These are phyloP conservation scores for Anisognathus igniventris DNA, from an alignment of 2,797 vertebrate genomes.

Conservation along the genomic window DNA sequence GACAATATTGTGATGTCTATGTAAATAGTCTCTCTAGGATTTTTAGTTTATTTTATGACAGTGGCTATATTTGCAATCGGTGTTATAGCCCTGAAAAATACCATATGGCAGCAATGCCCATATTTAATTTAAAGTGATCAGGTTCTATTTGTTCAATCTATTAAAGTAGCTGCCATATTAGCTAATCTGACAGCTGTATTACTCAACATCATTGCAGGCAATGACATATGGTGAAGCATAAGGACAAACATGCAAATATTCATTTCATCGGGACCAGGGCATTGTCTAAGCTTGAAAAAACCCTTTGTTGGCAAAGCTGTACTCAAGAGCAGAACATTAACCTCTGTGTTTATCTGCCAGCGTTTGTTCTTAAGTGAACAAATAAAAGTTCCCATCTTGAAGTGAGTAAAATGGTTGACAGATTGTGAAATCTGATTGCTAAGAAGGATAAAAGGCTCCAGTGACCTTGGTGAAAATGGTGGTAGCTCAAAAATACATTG, in stretches of 20 bases:
- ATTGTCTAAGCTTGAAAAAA: not conserved
- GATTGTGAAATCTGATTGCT: not conserved
- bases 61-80: not conserved
- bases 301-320: slow-evolving; percentile 4
- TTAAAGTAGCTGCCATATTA: slow-evolving; percentile 17
- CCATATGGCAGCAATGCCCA: not conserved
- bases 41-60: not conserved
- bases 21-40: not conserved
- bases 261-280: not conserved
- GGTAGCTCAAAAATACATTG: not conserved
- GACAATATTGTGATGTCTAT: not conserved
- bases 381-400: not conserved
- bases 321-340: not conserved
- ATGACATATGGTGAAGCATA: slow-evolving; percentile 22
- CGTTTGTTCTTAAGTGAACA: not conserved
- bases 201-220: slow-evolving; percentile 1
- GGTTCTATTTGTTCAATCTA: slow-evolving; percentile 1
- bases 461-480: not conserved
- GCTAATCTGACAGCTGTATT: slow-evolving; percentile 5
- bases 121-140: not conserved
- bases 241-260: not conserved
- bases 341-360: not conserved
- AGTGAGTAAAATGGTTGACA: not conserved
- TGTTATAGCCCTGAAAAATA: not conserved
- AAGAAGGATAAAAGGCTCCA: not conserved